phyloP scores from a whole-genome alignment of 2,113 vertebrate genomes.

The Theropithecus gelada region DNA sequence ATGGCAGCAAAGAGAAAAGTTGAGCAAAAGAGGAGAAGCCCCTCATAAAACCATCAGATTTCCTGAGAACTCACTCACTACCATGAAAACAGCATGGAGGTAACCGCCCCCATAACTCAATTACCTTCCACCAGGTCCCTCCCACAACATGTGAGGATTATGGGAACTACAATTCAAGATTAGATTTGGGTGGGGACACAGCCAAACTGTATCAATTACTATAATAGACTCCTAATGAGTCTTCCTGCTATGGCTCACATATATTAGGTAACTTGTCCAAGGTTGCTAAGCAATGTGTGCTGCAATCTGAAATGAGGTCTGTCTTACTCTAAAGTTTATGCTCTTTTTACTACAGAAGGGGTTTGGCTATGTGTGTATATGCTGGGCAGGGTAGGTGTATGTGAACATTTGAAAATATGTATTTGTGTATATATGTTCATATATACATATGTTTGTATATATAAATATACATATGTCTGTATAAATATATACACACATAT shows the following conservation, averaged over 20 bases:
- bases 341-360: not conserved
- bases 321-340: not conserved
- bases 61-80: no score
- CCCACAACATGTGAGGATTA: no score
- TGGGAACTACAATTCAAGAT: no score
- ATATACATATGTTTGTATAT: not conserved
- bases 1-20: no score
- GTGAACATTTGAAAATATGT: not conserved
- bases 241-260: not conserved
- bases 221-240: not conserved
- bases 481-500: no score
- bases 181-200: no score
- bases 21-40: no score
- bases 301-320: not conserved
- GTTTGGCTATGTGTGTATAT: not conserved
- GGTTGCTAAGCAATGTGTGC: not conserved
- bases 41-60: no score
- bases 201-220: no score
- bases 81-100: no score
- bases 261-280: not conserved
- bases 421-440: not conserved
- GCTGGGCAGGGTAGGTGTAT: not conserved
- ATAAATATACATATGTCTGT: not conserved
- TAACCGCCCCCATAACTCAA: no score
- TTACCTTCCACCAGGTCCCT: no score